Evolutionary conservation across 1,140 invertebrate genomes (phyloP), one percentile per base, ranked within the genome.

Genomic region (Euwallacea fornicatus): DNA sequence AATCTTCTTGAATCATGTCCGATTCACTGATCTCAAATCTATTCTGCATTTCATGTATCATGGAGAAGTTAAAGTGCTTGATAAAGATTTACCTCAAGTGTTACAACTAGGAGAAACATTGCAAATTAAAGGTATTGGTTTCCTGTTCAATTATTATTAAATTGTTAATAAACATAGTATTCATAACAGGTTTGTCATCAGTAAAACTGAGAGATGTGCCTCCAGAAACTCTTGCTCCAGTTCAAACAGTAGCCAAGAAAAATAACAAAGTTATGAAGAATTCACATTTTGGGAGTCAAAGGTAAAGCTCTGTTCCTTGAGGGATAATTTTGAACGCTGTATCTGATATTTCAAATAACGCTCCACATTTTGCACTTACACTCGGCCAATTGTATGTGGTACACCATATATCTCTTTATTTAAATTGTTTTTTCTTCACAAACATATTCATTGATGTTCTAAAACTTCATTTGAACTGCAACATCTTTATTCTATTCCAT

Each of bases 11-110:
- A 84, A 84, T 71, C 83, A 83, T 21, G 81, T 85, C 9, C 81
- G 80, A 71, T 83, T 81, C 76, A 74, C 72, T 7, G 83, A 85
- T 72, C 74, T 86, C 16, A 82, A 83, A 75, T 76, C 81, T 54
- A 81, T 86, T 15, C 79, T 86, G 21, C 82, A 85, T 69, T 86
- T 86, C 76, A 86, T 86, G 82, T 86, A 86, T 76, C 79, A 81
- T 71, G 85, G 85, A 42, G 85, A 86, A 79, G 82, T 86, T n/a
- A 84, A 82, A 78, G 84, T 87, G 42, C 71, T 75, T 15, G 83
- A 84, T 73, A 64, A 74, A 15, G 80, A 84, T 62, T 73, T 85
- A 44, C 76, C 81, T n/a, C 69, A 77, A 69, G 73, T 85, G 8
- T 73, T 85, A 55, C 76, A 78, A 15, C 76, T 81, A 13, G 83